phyloP scores from a whole-genome alignment of 2,797 vertebrate genomes.

The Myotis myotis region DNA sequence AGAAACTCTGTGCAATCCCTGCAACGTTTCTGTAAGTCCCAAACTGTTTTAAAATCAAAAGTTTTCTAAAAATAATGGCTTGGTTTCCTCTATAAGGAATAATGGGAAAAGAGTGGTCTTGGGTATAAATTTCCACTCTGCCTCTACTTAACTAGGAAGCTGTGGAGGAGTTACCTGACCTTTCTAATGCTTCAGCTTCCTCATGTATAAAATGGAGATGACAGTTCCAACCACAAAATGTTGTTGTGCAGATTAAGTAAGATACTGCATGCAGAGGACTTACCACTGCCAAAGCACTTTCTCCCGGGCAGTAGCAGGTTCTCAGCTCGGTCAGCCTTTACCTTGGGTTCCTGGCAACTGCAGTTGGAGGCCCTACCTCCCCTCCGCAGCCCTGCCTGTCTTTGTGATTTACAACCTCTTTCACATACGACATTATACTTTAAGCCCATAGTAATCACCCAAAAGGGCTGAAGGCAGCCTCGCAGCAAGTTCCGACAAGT shows the following conservation, averaged over 20 bases:
- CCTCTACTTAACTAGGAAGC: neutral
- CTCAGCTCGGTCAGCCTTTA: neutral
- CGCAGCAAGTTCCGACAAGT: neutral
- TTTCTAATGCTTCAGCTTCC: constrained; percentile 15
- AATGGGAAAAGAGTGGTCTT: neutral
- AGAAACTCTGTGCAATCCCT: constrained; percentile 18
- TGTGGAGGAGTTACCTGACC: neutral
- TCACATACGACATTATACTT: neutral
- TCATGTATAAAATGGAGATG: neutral
- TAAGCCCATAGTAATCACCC: neutral
- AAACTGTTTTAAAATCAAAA: constrained; percentile 54
- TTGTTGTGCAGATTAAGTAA: neutral
- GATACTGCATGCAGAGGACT: neutral
- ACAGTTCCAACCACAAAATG: neutral
- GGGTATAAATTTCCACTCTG: neutral
- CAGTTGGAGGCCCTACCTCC: neutral
- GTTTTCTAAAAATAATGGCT: constrained; percentile 35
- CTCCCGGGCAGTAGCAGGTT: neutral
- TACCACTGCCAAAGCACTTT: neutral
- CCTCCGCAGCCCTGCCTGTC: neutral
- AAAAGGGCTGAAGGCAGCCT: neutral
- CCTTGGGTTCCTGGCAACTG: neutral
- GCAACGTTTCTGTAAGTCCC: constrained; percentile 55
- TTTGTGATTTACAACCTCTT: neutral
- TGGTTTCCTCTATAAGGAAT: constrained; percentile 47